Percentiles rank a stretch among this genome's conserved stretches.
phyloP scores from a whole-genome alignment of 2,113 vertebrate genomes.

The Austrofundulus limnaeus region DNA sequence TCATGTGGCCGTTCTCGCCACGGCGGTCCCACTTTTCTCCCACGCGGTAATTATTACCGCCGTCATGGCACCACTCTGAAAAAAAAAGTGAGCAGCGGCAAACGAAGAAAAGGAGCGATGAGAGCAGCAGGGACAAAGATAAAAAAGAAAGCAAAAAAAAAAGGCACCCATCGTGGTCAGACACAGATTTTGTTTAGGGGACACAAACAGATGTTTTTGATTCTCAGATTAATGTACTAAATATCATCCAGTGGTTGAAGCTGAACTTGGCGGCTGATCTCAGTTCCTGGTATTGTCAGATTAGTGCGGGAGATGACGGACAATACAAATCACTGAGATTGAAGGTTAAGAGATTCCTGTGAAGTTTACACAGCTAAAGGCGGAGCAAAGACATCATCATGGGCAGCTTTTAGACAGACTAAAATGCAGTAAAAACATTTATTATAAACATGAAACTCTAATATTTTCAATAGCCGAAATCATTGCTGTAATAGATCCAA shows the following conservation, averaged over 20 bases:
- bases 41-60: conserved; percentile 90
- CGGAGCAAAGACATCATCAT: conserved; percentile 41
- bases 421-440: not conserved
- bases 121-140: not conserved
- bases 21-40: conserved; percentile 95
- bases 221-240: not conserved
- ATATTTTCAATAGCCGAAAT: not conserved
- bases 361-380: conserved; percentile 32
- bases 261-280: conserved; percentile 16
- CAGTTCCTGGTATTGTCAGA: conserved; percentile 61
- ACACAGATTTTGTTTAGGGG: not conserved
- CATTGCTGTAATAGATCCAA: not conserved
- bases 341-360: conserved; percentile 20
- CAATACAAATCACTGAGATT: conserved; percentile 62
- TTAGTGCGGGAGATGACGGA: conserved; percentile 35
- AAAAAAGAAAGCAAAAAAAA: not conserved
- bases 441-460: not conserved
- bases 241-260: conserved; percentile 3
- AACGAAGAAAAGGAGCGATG: not conserved
- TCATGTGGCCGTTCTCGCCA: conserved; percentile 93
- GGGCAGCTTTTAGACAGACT: conserved; percentile 24
- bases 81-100: not conserved
- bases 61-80: conserved; percentile 96
- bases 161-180: not conserved
- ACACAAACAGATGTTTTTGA: not conserved